Conservation (phyloP, 2,888 invertebrate species). For the Caenorhabditis drosophilae region DNA sequence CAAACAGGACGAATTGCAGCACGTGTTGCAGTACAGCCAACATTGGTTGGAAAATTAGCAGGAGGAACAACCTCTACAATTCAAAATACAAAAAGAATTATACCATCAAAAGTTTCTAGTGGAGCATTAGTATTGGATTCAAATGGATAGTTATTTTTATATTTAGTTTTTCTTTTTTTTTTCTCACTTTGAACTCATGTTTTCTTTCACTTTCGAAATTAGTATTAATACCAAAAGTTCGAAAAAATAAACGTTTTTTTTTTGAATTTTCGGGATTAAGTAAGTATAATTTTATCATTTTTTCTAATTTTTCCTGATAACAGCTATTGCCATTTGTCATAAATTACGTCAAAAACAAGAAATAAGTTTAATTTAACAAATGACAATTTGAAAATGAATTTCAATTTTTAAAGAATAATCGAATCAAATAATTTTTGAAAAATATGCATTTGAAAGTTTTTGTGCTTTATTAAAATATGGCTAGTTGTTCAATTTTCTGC, state of each 20-base stretch:
- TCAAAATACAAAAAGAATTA: background rate
- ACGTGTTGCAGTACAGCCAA: background rate
- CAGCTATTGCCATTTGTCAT: background rate
- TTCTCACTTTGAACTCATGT: background rate
- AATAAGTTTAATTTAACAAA: too few species aligned
- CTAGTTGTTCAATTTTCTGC: background rate
- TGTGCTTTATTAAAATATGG: too few species aligned
- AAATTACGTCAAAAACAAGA: background rate
- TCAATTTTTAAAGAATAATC: background rate
- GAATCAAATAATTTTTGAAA: background rate
- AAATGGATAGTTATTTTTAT: background rate
- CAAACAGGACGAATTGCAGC: background rate
- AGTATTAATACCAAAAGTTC: background rate
- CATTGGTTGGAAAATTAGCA: conserved; percentile 1
- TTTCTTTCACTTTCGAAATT: background rate
- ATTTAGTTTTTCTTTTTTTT: background rate
- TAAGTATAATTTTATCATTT: background rate
- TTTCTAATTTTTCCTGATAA: background rate
- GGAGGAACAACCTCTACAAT: background rate
- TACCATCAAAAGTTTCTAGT: background rate
- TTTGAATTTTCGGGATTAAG: background rate
- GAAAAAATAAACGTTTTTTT: background rate
- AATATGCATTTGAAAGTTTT: background rate
- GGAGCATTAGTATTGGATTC: conserved; percentile 2
- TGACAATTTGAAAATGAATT: background rate